A percentile compares a stretch with the other conserved stretches of the same genome.
Conservation (phyloP, 2,797 vertebrate genomes). For the Sebastes aleutianus region DNA sequence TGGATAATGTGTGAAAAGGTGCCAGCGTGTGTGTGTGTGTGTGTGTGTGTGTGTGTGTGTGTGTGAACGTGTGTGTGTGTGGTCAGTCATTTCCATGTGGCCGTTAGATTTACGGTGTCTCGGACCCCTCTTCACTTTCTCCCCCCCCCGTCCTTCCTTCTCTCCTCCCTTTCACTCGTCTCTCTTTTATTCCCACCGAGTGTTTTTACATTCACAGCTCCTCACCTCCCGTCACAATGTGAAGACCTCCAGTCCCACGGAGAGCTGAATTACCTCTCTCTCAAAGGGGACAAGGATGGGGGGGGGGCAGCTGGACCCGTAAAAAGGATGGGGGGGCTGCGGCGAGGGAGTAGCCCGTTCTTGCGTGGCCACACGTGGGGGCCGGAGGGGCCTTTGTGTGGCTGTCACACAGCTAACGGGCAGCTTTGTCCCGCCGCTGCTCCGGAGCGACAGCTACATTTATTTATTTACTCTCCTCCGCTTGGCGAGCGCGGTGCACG, state of each 20-base stretch:
- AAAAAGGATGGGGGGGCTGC: conserved; percentile 26
- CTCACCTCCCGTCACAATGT: conserved; percentile 48
- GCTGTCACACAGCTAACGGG: conserved; percentile 57
- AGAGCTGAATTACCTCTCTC: conserved; percentile 61
- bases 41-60: conserved; percentile 5
- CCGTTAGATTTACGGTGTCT: conserved; percentile 49
- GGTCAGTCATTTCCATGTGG: conserved; percentile 47
- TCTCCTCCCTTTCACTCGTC: conserved; percentile 52
- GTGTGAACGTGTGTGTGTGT: conserved; percentile 49
- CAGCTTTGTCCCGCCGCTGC: conserved; percentile 27
- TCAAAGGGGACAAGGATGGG: conserved; percentile 38
- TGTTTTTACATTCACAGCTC: conserved; percentile 42
- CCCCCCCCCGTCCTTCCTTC: conserved; percentile 20
- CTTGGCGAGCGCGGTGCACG: background rate
- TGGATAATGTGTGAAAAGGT: conserved; percentile 18
- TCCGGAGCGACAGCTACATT: conserved; percentile 41
- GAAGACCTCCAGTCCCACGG: conserved; percentile 19
- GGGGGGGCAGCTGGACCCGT: background rate
- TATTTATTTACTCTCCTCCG: conserved; percentile 55
- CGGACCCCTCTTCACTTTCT: conserved; percentile 27
- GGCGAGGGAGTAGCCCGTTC: conserved; percentile 17
- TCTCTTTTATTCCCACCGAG: conserved; percentile 42
- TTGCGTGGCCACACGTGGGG: conserved; percentile 43
- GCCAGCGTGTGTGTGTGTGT: conserved; percentile 10
- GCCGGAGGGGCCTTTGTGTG: conserved; percentile 47